Evolutionary conservation across 2,888 invertebrate species (phyloP).

Genomic region (Synergus itoensis): DNA sequence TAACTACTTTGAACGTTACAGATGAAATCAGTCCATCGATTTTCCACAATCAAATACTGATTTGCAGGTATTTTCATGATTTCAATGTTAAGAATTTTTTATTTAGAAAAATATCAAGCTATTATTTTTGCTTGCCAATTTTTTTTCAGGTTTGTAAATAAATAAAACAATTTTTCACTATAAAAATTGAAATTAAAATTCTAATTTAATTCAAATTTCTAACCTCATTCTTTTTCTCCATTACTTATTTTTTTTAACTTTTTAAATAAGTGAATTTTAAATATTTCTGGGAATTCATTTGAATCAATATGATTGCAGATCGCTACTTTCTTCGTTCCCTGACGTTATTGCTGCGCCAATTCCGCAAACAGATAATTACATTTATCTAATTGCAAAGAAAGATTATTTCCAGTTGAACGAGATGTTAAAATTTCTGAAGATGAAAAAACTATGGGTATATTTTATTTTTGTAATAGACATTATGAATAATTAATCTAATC

Average conservation of each 20-base stretch:
- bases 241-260: neutral
- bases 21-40: slow-evolving; percentile 66
- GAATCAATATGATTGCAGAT: neutral
- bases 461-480: slow-evolving; percentile 35
- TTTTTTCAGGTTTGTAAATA: neutral
- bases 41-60: slow-evolving; percentile 69
- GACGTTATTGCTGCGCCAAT: slow-evolving; percentile 67
- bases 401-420: slow-evolving; percentile 56
- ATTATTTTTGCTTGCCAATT: neutral
- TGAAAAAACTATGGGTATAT: slow-evolving; percentile 60
- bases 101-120: neutral
- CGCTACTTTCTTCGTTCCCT: neutral
- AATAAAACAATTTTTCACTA: neutral
- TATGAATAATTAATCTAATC: no score
- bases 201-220: neutral
- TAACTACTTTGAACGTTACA: slow-evolving; percentile 60
- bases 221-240: neutral
- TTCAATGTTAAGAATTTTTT: neutral
- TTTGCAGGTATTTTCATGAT: slow-evolving; percentile 67
- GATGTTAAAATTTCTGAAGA: slow-evolving; percentile 61
- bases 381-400: slow-evolving; percentile 63
- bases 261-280: neutral
- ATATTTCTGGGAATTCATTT: neutral
- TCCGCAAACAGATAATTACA: slow-evolving; percentile 55
- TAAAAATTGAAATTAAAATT: neutral